A percentile compares a stretch with the other conserved stretches of the same genome.
phyloP scores from a whole-genome alignment of 2,888 invertebrate genomes.

The Leptura quadrifasciata region DNA sequence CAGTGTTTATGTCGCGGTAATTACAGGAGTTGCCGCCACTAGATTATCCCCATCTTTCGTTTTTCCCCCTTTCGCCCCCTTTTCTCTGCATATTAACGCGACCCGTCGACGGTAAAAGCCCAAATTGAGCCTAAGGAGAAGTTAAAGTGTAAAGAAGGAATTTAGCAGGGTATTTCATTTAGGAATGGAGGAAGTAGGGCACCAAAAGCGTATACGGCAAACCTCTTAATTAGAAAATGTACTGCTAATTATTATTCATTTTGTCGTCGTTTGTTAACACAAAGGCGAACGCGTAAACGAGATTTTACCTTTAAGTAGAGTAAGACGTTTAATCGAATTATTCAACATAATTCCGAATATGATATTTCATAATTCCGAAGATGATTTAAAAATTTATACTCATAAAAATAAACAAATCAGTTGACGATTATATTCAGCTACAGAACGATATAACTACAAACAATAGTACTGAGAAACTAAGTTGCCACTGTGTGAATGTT shows the following conservation, averaged over 20 bases:
- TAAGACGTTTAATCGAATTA: constrained; percentile 45
- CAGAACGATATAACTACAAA: too few relatives aligned
- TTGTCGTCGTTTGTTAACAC: constrained; percentile 63
- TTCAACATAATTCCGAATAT: constrained; percentile 16
- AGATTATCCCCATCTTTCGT: constrained; percentile 61
- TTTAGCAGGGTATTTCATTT: constrained; percentile 60
- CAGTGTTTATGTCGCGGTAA: constrained; percentile 75
- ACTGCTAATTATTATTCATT: constrained; percentile 68
- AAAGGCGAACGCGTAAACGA: constrained; percentile 53
- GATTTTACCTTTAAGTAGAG: constrained; percentile 46
- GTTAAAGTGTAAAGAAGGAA: constrained; percentile 68
- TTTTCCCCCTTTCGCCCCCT: constrained; percentile 21
- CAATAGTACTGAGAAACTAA: too few relatives aligned
- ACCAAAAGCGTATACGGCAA: constrained; percentile 50
- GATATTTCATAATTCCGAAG: too few relatives aligned
- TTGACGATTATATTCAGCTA: too few relatives aligned
- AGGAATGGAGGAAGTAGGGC: constrained; percentile 41
- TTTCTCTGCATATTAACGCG: constrained; percentile 43
- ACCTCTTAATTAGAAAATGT: constrained; percentile 67
- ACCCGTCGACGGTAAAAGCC: constrained; percentile 62
- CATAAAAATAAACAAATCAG: too few relatives aligned
- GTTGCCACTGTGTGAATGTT: too few relatives aligned
- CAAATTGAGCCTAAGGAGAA: constrained; percentile 71
- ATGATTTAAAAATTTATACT: too few relatives aligned
- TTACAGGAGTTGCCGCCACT: constrained; percentile 73